phyloP scores from a whole-genome alignment of 2,113 vertebrate species.

The Xiphophorus maculatus region DNA sequence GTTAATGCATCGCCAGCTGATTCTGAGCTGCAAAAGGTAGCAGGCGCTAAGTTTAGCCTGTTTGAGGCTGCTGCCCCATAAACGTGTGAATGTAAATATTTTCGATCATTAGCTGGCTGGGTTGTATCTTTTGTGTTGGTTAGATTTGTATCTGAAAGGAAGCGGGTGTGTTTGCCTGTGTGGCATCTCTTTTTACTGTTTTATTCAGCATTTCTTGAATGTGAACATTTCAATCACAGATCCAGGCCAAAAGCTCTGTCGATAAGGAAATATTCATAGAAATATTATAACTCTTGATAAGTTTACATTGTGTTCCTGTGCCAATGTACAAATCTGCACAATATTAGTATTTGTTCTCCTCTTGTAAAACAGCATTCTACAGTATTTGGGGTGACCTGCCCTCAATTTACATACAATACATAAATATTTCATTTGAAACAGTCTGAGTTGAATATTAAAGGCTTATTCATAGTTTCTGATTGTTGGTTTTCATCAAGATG shows the following conservation, averaged over 20 bases:
- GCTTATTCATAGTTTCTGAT: not conserved
- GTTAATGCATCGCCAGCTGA: conserved; percentile 36
- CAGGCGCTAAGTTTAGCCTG: conserved; percentile 12
- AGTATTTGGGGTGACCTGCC: not conserved
- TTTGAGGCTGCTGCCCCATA: conserved; percentile 26
- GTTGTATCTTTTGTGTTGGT: conserved; percentile 5
- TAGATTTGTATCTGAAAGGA: not conserved
- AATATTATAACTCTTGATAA: not conserved
- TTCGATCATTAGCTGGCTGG: conserved; percentile 29
- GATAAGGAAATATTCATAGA: not conserved
- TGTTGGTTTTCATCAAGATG: no score
- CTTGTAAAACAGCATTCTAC: not conserved
- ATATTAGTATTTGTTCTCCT: not conserved
- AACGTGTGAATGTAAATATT: not conserved
- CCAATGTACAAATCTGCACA: not conserved
- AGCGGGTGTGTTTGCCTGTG: conserved; percentile 9
- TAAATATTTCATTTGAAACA: not conserved
- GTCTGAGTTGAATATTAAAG: not conserved
- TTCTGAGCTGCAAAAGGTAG: conserved; percentile 4
- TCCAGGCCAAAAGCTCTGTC: not conserved
- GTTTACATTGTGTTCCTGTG: not conserved
- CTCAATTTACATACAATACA: not conserved
- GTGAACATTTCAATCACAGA: conserved; percentile 18
- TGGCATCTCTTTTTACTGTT: conserved; percentile 8
- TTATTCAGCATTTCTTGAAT: not conserved